Conservation (phyloP, 2,113 vertebrate species). For the Mirza zaza region DNA sequence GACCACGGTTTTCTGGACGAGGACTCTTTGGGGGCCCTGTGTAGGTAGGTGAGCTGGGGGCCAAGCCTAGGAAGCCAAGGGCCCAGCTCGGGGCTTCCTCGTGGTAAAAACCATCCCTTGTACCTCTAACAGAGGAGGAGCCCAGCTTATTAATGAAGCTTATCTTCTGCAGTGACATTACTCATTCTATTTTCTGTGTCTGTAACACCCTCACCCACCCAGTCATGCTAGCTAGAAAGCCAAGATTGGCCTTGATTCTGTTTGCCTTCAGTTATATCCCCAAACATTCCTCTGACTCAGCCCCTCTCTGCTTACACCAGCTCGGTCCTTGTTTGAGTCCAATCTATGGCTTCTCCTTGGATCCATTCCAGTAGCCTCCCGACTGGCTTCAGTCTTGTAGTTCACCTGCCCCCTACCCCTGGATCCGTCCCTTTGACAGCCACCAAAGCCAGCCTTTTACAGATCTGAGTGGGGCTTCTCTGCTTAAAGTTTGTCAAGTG, state of each 20-base stretch:
- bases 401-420: background rate
- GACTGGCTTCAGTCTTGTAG: background rate
- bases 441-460: background rate
- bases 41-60: slow-evolving; percentile 82
- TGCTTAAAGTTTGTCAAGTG: background rate
- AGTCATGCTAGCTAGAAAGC: background rate
- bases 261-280: background rate
- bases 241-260: background rate
- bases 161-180: background rate
- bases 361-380: background rate
- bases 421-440: background rate
- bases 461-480: background rate
- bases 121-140: background rate
- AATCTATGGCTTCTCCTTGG: slow-evolving; percentile 20
- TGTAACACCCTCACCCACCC: background rate
- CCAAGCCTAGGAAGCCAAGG: background rate
- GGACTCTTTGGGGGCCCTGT: slow-evolving; percentile 89
- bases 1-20: slow-evolving; percentile 90
- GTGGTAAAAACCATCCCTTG: background rate
- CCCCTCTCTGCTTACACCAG: background rate
- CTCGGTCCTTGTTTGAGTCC: background rate
- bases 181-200: background rate
- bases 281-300: background rate
- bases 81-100: background rate
- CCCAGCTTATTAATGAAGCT: background rate